Conservation (phyloP, 2,113 vertebrate genomes). For the Myotis yumanensis region DNA sequence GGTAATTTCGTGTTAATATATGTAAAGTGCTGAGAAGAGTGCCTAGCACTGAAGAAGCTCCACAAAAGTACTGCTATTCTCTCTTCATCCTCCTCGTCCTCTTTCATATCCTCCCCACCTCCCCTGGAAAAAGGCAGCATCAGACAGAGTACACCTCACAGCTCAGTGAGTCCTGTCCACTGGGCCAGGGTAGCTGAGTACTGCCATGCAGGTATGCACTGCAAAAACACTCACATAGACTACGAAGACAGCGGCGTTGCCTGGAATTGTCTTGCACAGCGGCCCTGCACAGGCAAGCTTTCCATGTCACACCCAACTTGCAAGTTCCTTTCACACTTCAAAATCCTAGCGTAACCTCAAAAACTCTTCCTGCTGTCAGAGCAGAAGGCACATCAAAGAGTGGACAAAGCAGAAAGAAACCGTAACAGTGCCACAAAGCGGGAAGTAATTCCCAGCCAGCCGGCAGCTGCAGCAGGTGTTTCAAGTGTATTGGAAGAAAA, state of each 20-base stretch:
- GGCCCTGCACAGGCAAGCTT: background rate
- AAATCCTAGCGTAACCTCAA: slow-evolving; percentile 55
- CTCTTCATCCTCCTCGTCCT: background rate
- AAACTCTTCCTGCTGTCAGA: background rate
- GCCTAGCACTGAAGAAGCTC: background rate
- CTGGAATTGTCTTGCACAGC: background rate
- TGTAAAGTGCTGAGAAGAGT: background rate
- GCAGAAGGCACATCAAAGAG: slow-evolving; percentile 57
- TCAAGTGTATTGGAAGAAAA: slow-evolving; percentile 34
- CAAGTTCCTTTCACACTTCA: slow-evolving; percentile 34
- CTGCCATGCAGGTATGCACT: accelerated
- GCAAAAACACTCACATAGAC: background rate
- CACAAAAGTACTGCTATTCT: background rate
- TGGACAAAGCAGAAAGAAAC: slow-evolving; percentile 31
- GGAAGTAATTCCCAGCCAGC: slow-evolving; percentile 44
- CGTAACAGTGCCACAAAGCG: background rate
- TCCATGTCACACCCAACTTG: background rate
- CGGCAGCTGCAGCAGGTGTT: background rate
- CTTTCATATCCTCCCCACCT: background rate
- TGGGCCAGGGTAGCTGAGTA: background rate
- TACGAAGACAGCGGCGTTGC: background rate
- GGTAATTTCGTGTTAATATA: background rate
- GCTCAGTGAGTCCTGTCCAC: background rate
- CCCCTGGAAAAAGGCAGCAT: background rate
- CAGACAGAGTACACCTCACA: background rate